phyloP scores from a whole-genome alignment of 2,797 vertebrate genomes.

The Hozukius guyotensis region DNA sequence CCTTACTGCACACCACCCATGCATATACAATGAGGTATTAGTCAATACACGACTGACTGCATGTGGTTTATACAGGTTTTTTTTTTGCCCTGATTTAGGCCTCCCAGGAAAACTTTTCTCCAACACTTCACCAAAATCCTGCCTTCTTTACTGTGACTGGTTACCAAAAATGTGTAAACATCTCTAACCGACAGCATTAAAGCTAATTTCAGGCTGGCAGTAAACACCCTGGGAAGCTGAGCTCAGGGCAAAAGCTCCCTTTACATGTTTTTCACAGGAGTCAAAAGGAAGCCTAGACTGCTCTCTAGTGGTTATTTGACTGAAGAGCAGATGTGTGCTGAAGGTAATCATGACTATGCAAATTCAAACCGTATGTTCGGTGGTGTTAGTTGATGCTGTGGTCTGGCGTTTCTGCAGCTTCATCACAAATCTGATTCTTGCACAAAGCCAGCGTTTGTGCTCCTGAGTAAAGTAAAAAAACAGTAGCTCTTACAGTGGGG shows the following conservation, averaged over 20 bases:
- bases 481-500: neutral
- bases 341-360: constrained; percentile 46
- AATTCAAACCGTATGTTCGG: neutral
- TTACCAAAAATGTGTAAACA: neutral
- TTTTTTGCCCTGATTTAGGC: neutral
- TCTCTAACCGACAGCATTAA: neutral
- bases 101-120: neutral
- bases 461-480: neutral
- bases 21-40: constrained; percentile 11
- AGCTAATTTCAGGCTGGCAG: fast-evolving
- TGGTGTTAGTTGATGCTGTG: neutral
- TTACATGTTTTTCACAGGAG: fast-evolving
- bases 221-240: neutral
- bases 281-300: constrained; percentile 10
- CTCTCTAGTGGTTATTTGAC: constrained; percentile 42
- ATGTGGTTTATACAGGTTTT: neutral
- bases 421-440: neutral
- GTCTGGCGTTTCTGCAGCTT: constrained; percentile 12
- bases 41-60: neutral
- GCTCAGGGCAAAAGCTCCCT: neutral
- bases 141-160: too few relatives aligned
- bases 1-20: neutral
- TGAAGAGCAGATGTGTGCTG: neutral
- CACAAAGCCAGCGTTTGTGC: neutral
- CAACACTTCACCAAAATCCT: neutral